Percentiles rank a stretch among this genome's conserved stretches.
These are phyloP conservation scores for Ethmia dodecea DNA, from an alignment of 2,888 invertebrate species.

Conservation along the genomic window DNA sequence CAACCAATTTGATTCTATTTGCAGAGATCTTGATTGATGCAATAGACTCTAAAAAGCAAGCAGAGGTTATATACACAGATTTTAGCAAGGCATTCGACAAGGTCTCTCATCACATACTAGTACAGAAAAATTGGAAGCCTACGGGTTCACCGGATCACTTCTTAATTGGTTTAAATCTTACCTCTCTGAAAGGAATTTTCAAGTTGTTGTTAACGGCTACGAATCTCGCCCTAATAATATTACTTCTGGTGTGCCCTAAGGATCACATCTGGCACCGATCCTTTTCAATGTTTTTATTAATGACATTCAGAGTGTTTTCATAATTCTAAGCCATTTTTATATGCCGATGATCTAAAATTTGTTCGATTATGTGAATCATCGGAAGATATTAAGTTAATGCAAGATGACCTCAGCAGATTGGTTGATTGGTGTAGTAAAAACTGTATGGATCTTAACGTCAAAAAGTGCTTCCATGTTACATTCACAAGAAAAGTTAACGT, in stretches of 20 bases:
- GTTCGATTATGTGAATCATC: background rate
- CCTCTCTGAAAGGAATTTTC: background rate
- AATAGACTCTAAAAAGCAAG: background rate
- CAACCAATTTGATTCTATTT: background rate
- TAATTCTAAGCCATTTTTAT: background rate
- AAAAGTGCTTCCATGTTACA: background rate
- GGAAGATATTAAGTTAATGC: background rate
- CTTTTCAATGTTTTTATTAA: conserved; percentile 1
- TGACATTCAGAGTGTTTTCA: background rate
- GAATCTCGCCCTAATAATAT: background rate
- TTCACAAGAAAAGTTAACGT: background rate
- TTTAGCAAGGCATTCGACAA: background rate
- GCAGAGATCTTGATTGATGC: background rate
- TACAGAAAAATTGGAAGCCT: background rate
- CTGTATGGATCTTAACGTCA: background rate
- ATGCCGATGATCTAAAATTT: background rate
- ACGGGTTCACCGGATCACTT: background rate
- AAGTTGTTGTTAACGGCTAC: background rate
- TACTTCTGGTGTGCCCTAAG: conserved; percentile 1
- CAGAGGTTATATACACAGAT: background rate
- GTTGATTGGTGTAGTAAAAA: background rate
- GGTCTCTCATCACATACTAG: background rate
- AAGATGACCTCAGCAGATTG: background rate
- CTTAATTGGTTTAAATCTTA: background rate
- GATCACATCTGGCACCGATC: conserved; percentile 1